Evolutionary conservation across 1,140 invertebrate species (phyloP).

Genomic region (Tenebrio molitor): DNA sequence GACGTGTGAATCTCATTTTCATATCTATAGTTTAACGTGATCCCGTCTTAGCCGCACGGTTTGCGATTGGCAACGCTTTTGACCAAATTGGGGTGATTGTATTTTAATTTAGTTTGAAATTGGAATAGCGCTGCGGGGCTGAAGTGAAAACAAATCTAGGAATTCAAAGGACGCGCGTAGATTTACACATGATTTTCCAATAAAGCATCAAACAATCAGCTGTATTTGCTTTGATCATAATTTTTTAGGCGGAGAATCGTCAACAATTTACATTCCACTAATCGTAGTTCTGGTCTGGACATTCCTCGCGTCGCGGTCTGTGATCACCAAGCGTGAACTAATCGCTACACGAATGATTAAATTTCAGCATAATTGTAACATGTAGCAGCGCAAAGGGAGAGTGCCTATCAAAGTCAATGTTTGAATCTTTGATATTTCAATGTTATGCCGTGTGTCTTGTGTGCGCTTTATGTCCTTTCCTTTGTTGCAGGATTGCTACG

Average conservation of each 20-base stretch:
- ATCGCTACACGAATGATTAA: constrained; percentile 67
- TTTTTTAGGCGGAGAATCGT: constrained; percentile 62
- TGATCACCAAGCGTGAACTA: constrained; percentile 65
- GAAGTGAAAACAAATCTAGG: constrained; percentile 39
- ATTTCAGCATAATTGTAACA: constrained; percentile 67
- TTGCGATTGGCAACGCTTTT: no score
- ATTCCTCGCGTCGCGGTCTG: constrained; percentile 65
- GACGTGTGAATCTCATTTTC: no score
- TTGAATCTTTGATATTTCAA: constrained; percentile 50
- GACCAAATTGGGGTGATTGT: constrained; percentile 7
- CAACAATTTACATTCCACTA: constrained; percentile 66
- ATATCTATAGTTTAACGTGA: no score
- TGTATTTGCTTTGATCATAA: constrained; percentile 62
- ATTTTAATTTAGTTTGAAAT: constrained; percentile 32
- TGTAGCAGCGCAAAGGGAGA: constrained; percentile 60
- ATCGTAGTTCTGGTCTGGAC: constrained; percentile 63
- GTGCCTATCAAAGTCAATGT: constrained; percentile 51
- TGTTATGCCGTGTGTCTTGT: constrained; percentile 45
- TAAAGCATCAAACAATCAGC: constrained; percentile 59
- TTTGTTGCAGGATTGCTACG: constrained; percentile 38
- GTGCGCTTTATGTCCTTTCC: constrained; percentile 45
- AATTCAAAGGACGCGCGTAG: constrained; percentile 43
- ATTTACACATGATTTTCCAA: constrained; percentile 60
- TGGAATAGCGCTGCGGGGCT: constrained; percentile 3
- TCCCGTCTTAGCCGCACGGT: no score